Conservation (phyloP, 2,797 vertebrate species). For the Sebastes cheni region DNA sequence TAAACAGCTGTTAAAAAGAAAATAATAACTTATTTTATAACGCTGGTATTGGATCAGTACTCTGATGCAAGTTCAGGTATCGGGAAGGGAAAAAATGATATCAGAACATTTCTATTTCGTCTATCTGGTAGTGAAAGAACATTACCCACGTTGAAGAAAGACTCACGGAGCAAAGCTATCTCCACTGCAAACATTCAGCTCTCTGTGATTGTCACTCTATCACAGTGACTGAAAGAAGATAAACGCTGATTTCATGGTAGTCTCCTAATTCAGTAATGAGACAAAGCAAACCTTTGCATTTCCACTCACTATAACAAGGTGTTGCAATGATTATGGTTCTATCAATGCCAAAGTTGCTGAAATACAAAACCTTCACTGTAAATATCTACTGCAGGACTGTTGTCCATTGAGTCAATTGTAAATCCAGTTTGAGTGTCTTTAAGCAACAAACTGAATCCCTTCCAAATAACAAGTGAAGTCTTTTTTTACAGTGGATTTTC, state of each 20-base stretch:
- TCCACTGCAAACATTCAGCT: not conserved
- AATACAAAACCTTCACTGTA: not conserved
- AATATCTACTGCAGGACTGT: not conserved
- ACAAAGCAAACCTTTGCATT: not conserved
- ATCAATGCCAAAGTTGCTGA: not conserved
- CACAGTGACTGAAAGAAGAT: not conserved
- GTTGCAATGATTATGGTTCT: not conserved
- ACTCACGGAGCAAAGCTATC: not conserved
- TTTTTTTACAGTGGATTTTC: constrained; percentile 44
- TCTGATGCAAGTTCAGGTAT: no score
- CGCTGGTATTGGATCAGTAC: no score
- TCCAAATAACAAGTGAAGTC: not conserved
- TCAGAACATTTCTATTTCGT: no score
- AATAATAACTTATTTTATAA: no score
- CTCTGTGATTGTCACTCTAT: not conserved
- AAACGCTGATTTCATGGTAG: not conserved
- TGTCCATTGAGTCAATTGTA: not conserved
- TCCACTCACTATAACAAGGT: not conserved
- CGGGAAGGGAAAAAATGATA: no score
- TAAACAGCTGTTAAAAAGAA: no score
- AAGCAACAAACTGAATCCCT: not conserved
- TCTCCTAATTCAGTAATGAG: not conserved
- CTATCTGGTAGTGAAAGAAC: not conserved
- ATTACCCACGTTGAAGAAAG: not conserved
- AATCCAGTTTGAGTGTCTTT: not conserved